Evolutionary conservation across 2,888 invertebrate species (phyloP).

Genomic region (Drosophila macrospina): DNA sequence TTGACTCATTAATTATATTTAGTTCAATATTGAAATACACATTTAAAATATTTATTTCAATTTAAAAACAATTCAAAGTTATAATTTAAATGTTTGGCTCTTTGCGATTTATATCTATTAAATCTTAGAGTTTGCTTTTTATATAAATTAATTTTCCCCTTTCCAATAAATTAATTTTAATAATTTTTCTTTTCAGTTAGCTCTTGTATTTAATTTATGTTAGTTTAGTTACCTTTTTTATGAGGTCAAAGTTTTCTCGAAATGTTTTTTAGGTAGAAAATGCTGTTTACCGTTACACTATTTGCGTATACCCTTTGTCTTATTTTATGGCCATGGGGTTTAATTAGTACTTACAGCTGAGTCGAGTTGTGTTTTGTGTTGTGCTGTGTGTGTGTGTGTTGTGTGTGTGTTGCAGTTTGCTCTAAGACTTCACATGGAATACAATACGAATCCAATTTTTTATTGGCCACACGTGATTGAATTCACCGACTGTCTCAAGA

Average conservation of each 20-base stretch:
- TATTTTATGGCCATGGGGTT: conserved; percentile 13
- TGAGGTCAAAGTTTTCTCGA: not conserved
- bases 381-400: too few species aligned
- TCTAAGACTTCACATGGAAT: conserved; percentile 31
- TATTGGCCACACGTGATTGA: conserved; percentile 76
- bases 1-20: too few species aligned
- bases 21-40: too few species aligned
- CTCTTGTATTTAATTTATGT: not conserved
- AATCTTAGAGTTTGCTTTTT: too few species aligned
- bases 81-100: too few species aligned
- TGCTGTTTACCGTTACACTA: not conserved
- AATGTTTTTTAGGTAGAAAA: not conserved
- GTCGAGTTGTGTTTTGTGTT: conserved; percentile 5
- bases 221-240: too few species aligned
- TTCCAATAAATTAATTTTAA: too few species aligned
- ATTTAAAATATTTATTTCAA: too few species aligned
- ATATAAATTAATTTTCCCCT: too few species aligned
- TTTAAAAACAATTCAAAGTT: too few species aligned
- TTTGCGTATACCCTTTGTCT: conserved; percentile 7
- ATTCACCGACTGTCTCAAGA: conserved; percentile 41
- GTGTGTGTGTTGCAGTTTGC: conserved; percentile 12
- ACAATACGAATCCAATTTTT: conserved; percentile 68
- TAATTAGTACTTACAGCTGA: conserved; percentile 24
- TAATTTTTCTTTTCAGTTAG: too few species aligned
- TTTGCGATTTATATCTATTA: too few species aligned